Base-by-base conservation (phyloP, 2,888 invertebrate species). In the Agrochola litura region DNA sequence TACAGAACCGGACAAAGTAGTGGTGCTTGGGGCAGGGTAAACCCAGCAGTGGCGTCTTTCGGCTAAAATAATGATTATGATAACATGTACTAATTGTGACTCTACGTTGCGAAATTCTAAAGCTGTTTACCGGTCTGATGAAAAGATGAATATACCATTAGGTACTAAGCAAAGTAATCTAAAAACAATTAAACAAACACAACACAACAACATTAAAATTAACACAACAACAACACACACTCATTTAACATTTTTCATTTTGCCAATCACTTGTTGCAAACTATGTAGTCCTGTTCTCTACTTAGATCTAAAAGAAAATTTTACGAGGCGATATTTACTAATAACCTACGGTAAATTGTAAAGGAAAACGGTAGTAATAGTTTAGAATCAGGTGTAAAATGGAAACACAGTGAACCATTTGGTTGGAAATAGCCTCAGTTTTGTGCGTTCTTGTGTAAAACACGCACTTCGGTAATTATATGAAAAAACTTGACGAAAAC, bases 381-480 rank as follows among this genome's bases (percentile, higher is more conserved):
- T 71, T 46, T 52, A 19, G 0, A 25, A n/a, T 6, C 14, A 58
- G 6, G 43, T 64, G 65, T 61, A 30, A 58, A 63, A 46, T 43
- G 6, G 37, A 54, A 82, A 66, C 10, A 25, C 1, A 66, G 67
- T 37, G 22, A 61, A 64, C 19, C 14, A 60, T 68, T 73, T 71
- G 19, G 8, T 71, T 52, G 16, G n/a, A 49, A 74, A 60, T 69
- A 9, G 2, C 41, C 25, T 56, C 16, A 37, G 22, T 60, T 65
- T 71, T 52, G 14, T 58, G 12, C 14, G n/a, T 14, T 43, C 3
- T 58, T 58, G 41, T 60, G n/a, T 37, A 16, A 1, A 60, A 74
- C 80, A 79, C 71, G 73, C 80, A 74, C 74, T 74, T 79, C 12
- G 10, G 58, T 68, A 71, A 64, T 74, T 64, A 73, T 64, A 79